Evolutionary conservation across 35 echinoderm and acorn worm species (phyloP).

Genomic region (Ptychodera flava): DNA sequence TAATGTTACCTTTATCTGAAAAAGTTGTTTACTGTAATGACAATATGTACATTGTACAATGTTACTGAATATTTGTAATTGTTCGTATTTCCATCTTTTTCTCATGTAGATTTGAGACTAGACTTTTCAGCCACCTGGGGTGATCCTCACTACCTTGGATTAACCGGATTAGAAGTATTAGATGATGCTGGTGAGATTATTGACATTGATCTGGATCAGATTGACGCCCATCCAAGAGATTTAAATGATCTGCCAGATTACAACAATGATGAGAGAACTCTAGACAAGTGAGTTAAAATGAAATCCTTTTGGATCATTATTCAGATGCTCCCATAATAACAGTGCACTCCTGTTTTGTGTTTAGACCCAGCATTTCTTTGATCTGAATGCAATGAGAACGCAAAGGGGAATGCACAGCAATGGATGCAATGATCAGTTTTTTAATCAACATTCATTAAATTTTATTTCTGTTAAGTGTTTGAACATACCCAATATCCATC

Average conservation of each 20-base stretch:
- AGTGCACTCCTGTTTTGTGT: too few species aligned
- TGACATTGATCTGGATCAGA: constrained; percentile 55
- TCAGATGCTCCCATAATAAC: too few species aligned
- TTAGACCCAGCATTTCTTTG: too few species aligned
- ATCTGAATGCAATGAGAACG: background rate
- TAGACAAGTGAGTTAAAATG: constrained; percentile 77
- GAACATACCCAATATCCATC: too few species aligned
- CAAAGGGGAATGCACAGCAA: background rate
- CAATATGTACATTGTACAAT: too few species aligned
- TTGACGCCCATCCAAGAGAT: constrained; percentile 72
- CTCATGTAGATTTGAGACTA: constrained; percentile 55
- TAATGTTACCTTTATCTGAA: too few species aligned
- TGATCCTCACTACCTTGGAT: constrained; percentile 73
- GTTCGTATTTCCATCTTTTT: constrained; percentile 3
- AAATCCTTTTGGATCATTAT: background rate
- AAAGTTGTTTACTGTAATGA: too few species aligned
- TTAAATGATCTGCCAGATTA: constrained; percentile 83
- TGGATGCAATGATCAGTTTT: too few species aligned
- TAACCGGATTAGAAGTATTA: constrained; percentile 88
- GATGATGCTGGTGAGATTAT: constrained; percentile 57
- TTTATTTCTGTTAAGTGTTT: too few species aligned
- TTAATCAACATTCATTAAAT: too few species aligned
- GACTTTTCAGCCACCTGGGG: constrained; percentile 89
- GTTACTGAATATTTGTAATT: too few species aligned
- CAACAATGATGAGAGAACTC: constrained; percentile 73